Evolutionary conservation across 2,797 vertebrate species (phyloP).

Genomic region (Schizothorax lantsangensis): DNA sequence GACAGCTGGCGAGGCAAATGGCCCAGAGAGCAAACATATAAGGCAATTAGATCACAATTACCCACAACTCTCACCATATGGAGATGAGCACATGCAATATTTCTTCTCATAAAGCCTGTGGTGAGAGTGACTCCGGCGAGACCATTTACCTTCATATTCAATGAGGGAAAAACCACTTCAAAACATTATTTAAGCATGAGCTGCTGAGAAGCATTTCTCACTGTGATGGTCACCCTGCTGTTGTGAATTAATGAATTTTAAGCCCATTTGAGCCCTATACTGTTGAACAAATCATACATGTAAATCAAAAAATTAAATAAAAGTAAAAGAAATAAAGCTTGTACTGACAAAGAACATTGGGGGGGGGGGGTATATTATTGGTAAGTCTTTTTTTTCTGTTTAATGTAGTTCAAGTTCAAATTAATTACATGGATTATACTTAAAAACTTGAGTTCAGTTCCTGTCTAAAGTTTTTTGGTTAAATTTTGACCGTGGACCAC

Average conservation of each 20-base stretch:
- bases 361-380: no score
- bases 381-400: no score
- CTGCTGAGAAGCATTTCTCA: neutral
- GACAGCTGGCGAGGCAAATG: constrained; percentile 19
- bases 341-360: no score
- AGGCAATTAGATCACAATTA: constrained; percentile 34
- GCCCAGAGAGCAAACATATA: neutral
- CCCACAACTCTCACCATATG: constrained; percentile 25
- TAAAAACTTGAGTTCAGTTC: no score
- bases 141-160: neutral
- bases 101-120: constrained; percentile 10
- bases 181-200: neutral
- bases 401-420: no score
- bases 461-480: no score
- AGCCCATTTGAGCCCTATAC: neutral
- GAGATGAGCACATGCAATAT: constrained; percentile 14
- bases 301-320: neutral
- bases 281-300: neutral
- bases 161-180: neutral
- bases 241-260: neutral
- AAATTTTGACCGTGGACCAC: no score
- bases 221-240: neutral
- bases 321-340: no score
- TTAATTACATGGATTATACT: no score
- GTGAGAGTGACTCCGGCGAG: neutral